Evolutionary conservation across 2,113 vertebrate genomes (phyloP).

Genomic region (Puma concolor): DNA sequence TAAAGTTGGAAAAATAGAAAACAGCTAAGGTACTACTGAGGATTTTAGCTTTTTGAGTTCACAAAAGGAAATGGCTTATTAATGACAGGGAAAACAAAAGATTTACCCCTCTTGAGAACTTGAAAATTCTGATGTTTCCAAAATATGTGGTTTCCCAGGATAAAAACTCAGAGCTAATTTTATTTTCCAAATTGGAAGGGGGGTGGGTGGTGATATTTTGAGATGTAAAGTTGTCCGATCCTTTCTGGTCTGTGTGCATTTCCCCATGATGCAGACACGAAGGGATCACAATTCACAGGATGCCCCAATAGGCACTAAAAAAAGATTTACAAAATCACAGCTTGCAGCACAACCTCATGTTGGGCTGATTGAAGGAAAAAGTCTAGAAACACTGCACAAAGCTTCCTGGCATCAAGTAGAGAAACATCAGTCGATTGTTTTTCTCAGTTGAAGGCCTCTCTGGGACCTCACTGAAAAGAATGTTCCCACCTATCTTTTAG

Average conservation of each 20-base stretch:
- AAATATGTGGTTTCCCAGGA: constrained; percentile 70
- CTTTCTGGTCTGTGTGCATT: constrained; percentile 63
- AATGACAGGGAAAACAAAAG: constrained; percentile 73
- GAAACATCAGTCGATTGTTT: constrained; percentile 85
- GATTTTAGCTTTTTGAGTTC: constrained; percentile 73
- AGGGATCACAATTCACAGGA: constrained; percentile 84
- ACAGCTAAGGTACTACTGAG: constrained; percentile 44
- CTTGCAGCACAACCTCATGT: constrained; percentile 83
- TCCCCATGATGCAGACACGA: constrained; percentile 70
- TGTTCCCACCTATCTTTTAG: constrained; percentile 75
- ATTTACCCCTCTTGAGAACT: background rate
- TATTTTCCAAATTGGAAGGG: constrained; percentile 70
- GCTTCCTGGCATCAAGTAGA: constrained; percentile 80
- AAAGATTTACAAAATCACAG: constrained; percentile 87
- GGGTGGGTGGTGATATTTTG: constrained; percentile 70
- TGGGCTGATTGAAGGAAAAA: constrained; percentile 83
- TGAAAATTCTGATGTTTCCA: constrained; percentile 65
- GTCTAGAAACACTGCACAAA: constrained; percentile 83
- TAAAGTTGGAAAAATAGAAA: constrained; percentile 57
- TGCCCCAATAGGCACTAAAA: constrained; percentile 84
- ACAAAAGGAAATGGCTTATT: constrained; percentile 73
- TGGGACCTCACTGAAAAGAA: constrained; percentile 81
- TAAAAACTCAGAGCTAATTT: constrained; percentile 70
- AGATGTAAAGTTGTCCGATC: constrained; percentile 79
- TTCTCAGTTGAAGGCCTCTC: constrained; percentile 83